phyloP scores from a whole-genome alignment of 2,113 vertebrate genomes.

The Nothobranchius kuhntae region DNA sequence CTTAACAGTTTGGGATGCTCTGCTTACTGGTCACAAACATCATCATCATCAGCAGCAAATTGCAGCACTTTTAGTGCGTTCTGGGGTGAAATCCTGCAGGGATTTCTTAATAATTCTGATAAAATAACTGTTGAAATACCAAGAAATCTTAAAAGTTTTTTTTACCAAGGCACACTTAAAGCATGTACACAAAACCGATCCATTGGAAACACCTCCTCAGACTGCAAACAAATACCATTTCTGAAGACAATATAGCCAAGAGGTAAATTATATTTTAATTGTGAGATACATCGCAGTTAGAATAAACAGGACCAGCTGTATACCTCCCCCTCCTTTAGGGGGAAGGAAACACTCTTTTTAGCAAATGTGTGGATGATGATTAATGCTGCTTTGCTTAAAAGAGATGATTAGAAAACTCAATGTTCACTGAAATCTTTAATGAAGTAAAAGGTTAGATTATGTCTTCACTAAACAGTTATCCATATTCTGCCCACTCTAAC shows the following conservation, averaged over 20 bases:
- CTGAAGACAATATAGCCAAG: too few relatives aligned
- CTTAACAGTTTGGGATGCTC: background rate
- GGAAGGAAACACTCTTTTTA: background rate
- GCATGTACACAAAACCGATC: too few relatives aligned
- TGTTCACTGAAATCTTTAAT: constrained; percentile 31
- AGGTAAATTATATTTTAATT: background rate
- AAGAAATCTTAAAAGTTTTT: too few relatives aligned
- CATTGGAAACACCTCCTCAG: background rate
- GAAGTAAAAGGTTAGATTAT: constrained; percentile 44
- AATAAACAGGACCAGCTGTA: background rate
- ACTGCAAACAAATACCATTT: background rate
- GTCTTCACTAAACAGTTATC: constrained; percentile 16
- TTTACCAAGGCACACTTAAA: too few relatives aligned
- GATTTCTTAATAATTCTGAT: too few relatives aligned
- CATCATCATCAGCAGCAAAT: too few relatives aligned
- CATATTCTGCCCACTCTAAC: constrained; percentile 17
- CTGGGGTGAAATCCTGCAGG: too few relatives aligned
- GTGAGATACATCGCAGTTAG: background rate
- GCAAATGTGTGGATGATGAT: background rate
- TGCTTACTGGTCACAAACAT: too few relatives aligned
- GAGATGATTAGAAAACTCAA: constrained; percentile 21
- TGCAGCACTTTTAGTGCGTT: too few relatives aligned
- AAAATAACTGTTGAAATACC: too few relatives aligned
- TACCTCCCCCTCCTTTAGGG: background rate
- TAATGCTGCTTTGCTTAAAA: constrained; percentile 28